Base-by-base conservation (phyloP, 2,113 vertebrate genomes). In the Natator depressus region DNA sequence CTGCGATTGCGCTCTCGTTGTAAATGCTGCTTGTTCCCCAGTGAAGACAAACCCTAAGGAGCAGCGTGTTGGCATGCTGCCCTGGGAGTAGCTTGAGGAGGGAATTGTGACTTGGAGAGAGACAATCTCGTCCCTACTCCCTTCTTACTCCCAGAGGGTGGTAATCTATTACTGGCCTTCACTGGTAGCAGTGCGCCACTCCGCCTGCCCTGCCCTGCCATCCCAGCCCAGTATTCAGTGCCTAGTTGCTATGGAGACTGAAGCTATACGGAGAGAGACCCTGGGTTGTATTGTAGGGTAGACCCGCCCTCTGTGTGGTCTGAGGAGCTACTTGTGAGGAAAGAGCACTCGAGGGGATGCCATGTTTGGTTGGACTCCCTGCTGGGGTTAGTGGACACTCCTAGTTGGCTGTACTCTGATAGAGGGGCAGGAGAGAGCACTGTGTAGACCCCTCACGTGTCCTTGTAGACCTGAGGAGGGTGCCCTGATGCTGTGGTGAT, bases 371-470 rank as follows among this genome's bases (percentile, higher is more conserved):
- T 3, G 11, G 69, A 42, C 5, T 75, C 38, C 19, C 38, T 42
- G 69, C 35, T 24, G n/a, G 69, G 22, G 20, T 38, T 42, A 24
- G 69, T 75, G 38, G 69, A 75, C 38, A 42, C 69, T 22, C n/a
- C n/a, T 4, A 75, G n/a, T 12, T 24, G 69, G 69, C 69, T 38
- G 19, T 22, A 72, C 35, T 38, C 17, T 38, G 65, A 38, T 57
- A 51, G 25, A 5, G 46, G 54, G 82, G 38, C 53, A n/a, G 0
- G 4, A 55, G 79, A 0, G 0, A 16, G 20, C n/a, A 5, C 69
- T 12, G 9, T 75, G 20, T 24, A 42, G 69, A 75, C 69, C 69
- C 38, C 38, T 42, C 69, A 5, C 9, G 22, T 17, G n/a, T 5
- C 10, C 22, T 75, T 42, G 38, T 42, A 22, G 27, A 16, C 0